Percentiles rank a stretch among this genome's conserved stretches.
phyloP scores from a whole-genome alignment of 2,113 vertebrate species.

The Mobula birostris region DNA sequence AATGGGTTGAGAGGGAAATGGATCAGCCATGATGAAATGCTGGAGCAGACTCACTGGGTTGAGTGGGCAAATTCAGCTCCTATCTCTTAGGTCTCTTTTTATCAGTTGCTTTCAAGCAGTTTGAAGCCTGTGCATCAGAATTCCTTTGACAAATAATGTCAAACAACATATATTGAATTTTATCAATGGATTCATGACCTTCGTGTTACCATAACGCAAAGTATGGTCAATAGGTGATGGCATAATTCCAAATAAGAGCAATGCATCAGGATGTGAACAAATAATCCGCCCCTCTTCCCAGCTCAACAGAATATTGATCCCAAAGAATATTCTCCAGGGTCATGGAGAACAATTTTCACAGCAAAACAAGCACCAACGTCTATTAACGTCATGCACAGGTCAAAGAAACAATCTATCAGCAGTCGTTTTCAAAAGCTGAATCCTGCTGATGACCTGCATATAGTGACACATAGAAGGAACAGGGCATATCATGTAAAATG shows the following conservation, averaged over 20 bases:
- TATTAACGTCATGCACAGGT: neutral
- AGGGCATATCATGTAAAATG: neutral
- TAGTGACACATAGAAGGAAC: neutral
- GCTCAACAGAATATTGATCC: neutral
- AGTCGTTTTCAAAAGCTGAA: neutral
- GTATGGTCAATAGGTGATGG: neutral
- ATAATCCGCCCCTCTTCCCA: neutral
- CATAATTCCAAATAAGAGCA: neutral
- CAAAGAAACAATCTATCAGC: neutral
- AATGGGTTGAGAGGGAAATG: no score
- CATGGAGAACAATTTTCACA: neutral
- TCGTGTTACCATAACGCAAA: neutral
- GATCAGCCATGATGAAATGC: no score
- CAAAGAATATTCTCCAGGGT: neutral
- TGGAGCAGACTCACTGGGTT: no score
- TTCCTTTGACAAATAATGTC: neutral
- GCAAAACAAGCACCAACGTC: neutral
- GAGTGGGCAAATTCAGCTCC: no score
- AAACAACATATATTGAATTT: neutral
- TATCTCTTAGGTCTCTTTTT: no score
- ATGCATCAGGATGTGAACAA: neutral
- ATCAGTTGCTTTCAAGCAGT: no score
- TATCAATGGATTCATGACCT: neutral
- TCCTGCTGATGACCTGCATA: neutral
- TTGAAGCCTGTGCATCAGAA: neutral